Percentiles rank a stretch among this genome's conserved stretches.
Conservation (phyloP, 2,113 vertebrate genomes). For the Suricata suricatta region DNA sequence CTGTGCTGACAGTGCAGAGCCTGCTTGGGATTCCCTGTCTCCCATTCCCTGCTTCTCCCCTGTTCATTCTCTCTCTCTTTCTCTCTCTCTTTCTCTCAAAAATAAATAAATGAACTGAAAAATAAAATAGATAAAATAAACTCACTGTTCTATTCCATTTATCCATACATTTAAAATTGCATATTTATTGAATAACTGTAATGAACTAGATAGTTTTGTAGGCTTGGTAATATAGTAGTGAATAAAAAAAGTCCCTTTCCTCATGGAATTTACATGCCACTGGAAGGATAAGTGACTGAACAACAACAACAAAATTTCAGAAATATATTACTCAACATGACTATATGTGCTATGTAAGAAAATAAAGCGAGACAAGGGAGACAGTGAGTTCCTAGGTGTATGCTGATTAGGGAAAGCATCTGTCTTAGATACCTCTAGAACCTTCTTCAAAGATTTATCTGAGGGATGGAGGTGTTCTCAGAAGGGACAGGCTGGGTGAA, state of each 20-base stretch:
- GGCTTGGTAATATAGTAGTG: not conserved
- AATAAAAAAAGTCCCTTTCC: not conserved
- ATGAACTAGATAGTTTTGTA: not conserved
- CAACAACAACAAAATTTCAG: not conserved
- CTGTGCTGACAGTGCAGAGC: too few species aligned
- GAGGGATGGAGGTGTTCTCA: not conserved
- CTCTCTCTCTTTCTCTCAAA: too few species aligned
- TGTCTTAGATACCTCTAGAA: not conserved
- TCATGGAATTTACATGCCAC: not conserved
- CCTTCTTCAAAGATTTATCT: not conserved
- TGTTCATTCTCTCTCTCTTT: too few species aligned
- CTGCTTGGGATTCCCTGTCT: too few species aligned
- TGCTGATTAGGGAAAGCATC: not conserved
- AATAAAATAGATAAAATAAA: not conserved
- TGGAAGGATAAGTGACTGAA: not conserved
- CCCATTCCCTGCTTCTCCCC: too few species aligned
- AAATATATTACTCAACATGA: not conserved
- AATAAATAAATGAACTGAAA: too few species aligned
- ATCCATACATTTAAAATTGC: not conserved
- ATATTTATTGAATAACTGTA: not conserved
- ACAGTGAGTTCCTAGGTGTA: not conserved
- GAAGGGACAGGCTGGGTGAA: not conserved
- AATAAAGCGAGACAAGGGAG: not conserved
- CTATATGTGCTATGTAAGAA: not conserved
- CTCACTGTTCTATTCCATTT: not conserved